phyloP scores from a whole-genome alignment of 2,113 vertebrate genomes.

The Coptodon bakossiorum region DNA sequence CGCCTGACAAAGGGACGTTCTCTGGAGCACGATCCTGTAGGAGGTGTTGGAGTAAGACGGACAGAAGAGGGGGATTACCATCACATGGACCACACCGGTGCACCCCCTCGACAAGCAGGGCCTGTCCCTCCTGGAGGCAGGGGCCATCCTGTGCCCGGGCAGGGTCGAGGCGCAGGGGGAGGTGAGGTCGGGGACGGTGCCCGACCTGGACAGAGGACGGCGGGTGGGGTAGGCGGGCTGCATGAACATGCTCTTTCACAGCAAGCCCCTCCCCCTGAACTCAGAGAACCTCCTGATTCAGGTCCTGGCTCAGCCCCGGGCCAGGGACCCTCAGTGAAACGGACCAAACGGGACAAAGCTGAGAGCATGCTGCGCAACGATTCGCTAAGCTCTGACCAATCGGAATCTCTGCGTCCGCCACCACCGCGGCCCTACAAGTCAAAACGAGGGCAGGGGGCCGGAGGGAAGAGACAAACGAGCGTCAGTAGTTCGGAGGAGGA shows the following conservation, averaged over 20 bases:
- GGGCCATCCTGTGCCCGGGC: conserved; percentile 18
- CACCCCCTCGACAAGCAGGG: conserved; percentile 38
- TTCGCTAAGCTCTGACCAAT: conserved; percentile 96
- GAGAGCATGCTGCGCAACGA: conserved; percentile 97
- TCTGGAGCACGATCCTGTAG: conserved; percentile 81
- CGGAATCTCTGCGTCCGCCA: conserved; percentile 91
- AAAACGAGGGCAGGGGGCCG: conserved; percentile 74
- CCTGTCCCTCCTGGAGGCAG: conserved; percentile 37
- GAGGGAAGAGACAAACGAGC: conserved; percentile 90
- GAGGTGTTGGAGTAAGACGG: conserved; percentile 68
- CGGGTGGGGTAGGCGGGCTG: conserved; percentile 71
- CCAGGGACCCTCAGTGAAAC: conserved; percentile 77
- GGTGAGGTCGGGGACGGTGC: conserved; percentile 2
- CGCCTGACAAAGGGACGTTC: conserved; percentile 85
- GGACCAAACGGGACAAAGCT: conserved; percentile 91
- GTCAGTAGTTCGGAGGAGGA: conserved; percentile 99
- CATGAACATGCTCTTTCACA: conserved; percentile 72
- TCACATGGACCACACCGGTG: conserved; percentile 42
- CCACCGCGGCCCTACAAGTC: conserved; percentile 92
- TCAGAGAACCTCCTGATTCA: conserved; percentile 78
- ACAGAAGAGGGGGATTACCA: conserved; percentile 77
- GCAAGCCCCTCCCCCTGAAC: conserved; percentile 76
- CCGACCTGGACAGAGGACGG: conserved; percentile 65
- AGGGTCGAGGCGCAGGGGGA: conserved; percentile 7
- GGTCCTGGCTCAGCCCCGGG: conserved; percentile 79